These are phyloP conservation scores for Champsocephalus esox DNA, from an alignment of 2,797 vertebrate species.

Conservation along the genomic window DNA sequence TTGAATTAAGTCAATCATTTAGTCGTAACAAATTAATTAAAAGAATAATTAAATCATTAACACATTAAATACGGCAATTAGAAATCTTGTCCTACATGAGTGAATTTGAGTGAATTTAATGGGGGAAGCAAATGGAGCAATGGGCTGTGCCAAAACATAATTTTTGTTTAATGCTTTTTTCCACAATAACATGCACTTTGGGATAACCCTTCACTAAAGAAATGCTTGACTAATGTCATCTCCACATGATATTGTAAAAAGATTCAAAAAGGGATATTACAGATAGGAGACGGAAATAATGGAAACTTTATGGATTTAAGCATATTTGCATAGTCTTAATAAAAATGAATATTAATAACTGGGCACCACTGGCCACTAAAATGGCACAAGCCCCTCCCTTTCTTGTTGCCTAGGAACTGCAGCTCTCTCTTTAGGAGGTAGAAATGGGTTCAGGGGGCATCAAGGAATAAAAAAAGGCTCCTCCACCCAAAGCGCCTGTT, in stretches of 20 bases:
- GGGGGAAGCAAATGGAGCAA: slow-evolving; percentile 80
- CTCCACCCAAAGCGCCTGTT: slow-evolving; percentile 49
- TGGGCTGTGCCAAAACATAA: slow-evolving; percentile 79
- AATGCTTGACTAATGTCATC: slow-evolving; percentile 51
- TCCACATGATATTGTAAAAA: slow-evolving; percentile 39
- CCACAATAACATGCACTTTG: slow-evolving; percentile 67
- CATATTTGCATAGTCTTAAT: slow-evolving; percentile 44
- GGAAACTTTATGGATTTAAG: slow-evolving; percentile 22
- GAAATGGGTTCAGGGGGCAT: slow-evolving; percentile 62
- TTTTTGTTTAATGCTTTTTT: slow-evolving; percentile 77
- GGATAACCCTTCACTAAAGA: slow-evolving; percentile 57
- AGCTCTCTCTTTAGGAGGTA: slow-evolving; percentile 58
- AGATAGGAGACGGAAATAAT: slow-evolving; percentile 15
- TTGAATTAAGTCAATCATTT: slow-evolving; percentile 88
- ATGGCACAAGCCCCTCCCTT: slow-evolving; percentile 45
- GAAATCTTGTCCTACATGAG: slow-evolving; percentile 87
- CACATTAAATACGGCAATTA: slow-evolving; percentile 87
- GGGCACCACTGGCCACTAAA: slow-evolving; percentile 30
- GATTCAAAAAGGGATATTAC: slow-evolving; percentile 35
- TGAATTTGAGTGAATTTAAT: slow-evolving; percentile 86
- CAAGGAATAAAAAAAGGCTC: slow-evolving; percentile 49
- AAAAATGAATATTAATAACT: slow-evolving; percentile 20
- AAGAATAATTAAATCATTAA: slow-evolving; percentile 90
- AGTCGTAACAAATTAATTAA: slow-evolving; percentile 89
- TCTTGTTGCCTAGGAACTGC: slow-evolving; percentile 77